Percentiles rank a stretch among this genome's conserved stretches.
phyloP scores from a whole-genome alignment of 2,797 vertebrate genomes.

The Leuciscus waleckii region DNA sequence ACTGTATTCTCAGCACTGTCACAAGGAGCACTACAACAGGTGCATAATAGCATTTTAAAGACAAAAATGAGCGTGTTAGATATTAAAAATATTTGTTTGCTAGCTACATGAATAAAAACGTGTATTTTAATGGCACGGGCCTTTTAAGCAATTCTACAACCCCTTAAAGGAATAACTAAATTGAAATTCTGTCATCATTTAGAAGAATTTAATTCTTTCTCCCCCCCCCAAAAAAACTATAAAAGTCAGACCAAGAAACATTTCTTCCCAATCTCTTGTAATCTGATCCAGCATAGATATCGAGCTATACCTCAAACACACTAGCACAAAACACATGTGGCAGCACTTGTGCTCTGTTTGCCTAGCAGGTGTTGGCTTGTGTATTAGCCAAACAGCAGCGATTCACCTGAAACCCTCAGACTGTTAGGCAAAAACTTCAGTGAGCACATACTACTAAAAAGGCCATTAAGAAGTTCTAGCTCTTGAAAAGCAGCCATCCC shows the following conservation, averaged over 20 bases:
- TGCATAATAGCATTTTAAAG: not conserved
- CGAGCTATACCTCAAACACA: slow-evolving; percentile 62
- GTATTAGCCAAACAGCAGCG: slow-evolving; percentile 76
- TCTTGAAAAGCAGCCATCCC: not conserved
- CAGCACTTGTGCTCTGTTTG: slow-evolving; percentile 70
- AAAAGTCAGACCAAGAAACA: not conserved
- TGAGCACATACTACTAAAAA: slow-evolving; percentile 31
- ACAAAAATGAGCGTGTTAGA: not conserved
- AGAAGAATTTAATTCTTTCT: not conserved
- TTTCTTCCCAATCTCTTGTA: slow-evolving; percentile 29
- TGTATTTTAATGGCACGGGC: not conserved
- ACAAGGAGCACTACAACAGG: not conserved
- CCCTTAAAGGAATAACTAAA: not conserved
- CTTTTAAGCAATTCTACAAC: not conserved
- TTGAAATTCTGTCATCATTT: not conserved
- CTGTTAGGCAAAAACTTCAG: slow-evolving; percentile 59
- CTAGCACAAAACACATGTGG: slow-evolving; percentile 64
- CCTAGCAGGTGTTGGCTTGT: slow-evolving; percentile 78
- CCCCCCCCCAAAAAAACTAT: not conserved
- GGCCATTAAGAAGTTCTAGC: slow-evolving; percentile 22
- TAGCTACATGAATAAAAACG: not conserved
- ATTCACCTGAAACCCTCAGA: slow-evolving; percentile 69
- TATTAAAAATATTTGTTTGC: not conserved
- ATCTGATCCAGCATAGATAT: slow-evolving; percentile 67
- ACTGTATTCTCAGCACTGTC: not conserved